These are phyloP conservation scores for Agapostemon virescens DNA, from an alignment of 2,888 invertebrate species.

Conservation along the genomic window DNA sequence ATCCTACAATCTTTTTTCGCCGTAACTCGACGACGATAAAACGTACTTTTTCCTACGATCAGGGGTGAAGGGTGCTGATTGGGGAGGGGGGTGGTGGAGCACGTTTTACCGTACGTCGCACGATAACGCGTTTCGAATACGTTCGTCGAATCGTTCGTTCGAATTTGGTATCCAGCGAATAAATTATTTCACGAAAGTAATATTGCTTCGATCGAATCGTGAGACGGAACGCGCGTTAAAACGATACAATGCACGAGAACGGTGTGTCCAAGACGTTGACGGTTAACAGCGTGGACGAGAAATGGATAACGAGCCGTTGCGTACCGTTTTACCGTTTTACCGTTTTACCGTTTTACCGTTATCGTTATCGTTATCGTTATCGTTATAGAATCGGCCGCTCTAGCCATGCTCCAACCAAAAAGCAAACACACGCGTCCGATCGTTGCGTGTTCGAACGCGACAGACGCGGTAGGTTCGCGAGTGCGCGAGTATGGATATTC, in stretches of 20 bases:
- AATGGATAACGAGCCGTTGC: not conserved
- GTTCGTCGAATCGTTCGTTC: not conserved
- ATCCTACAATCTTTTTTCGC: slow-evolving; percentile 1
- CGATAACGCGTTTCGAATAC: not conserved
- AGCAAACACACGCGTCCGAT: not conserved
- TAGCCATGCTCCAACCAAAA: slow-evolving; percentile 20
- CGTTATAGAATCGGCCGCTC: slow-evolving; percentile 31
- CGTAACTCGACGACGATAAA: slow-evolving; percentile 13
- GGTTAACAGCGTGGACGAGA: not conserved
- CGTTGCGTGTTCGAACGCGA: slow-evolving; percentile 4
- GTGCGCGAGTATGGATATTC: not conserved
- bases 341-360: too few species aligned
- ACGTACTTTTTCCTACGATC: slow-evolving; percentile 4
- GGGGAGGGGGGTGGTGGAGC: too few species aligned
- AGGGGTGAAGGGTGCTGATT: too few species aligned
- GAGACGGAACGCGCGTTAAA: not conserved
- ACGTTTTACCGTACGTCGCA: not conserved
- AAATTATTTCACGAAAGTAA: not conserved
- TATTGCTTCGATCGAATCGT: slow-evolving; percentile 3
- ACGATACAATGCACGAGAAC: not conserved
- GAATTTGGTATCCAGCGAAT: not conserved
- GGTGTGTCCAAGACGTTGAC: not conserved
- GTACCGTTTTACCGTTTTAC: too few species aligned
- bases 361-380: not conserved
- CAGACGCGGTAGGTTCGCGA: not conserved